phyloP scores from a whole-genome alignment of 2,113 vertebrate genomes.

The Lanius collurio region DNA sequence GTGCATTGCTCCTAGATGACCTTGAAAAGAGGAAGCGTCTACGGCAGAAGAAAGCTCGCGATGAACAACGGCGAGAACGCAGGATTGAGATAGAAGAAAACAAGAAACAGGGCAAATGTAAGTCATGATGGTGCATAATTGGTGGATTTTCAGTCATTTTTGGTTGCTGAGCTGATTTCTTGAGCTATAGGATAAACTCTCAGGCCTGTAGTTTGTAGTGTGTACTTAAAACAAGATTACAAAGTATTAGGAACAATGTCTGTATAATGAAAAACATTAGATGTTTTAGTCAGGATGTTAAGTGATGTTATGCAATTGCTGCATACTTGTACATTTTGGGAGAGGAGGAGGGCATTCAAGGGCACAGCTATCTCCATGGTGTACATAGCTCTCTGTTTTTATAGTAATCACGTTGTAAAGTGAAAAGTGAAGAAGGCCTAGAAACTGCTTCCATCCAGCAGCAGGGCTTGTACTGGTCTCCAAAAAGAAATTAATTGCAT shows the following conservation, averaged over 20 bases:
- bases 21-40: conserved; percentile 91
- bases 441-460: background rate
- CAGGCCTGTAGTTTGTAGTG: background rate
- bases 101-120: conserved; percentile 95
- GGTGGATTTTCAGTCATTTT: background rate
- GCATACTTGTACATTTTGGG: background rate
- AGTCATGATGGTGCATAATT: conserved; percentile 30
- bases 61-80: conserved; percentile 91
- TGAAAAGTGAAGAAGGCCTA: background rate
- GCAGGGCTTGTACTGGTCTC: background rate
- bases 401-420: background rate
- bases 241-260: background rate
- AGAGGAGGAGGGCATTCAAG: background rate
- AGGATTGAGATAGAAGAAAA: conserved; percentile 98
- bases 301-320: background rate
- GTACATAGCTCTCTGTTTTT: background rate
- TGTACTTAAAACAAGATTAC: background rate
- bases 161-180: background rate
- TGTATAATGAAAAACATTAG: background rate
- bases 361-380: background rate
- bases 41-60: conserved; percentile 93
- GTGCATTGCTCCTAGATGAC: conserved; percentile 79
- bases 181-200: background rate
- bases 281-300: background rate
- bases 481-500: background rate